Percentiles rank a stretch among this genome's conserved stretches.
phyloP scores from a whole-genome alignment of 2,113 vertebrate species.

The Tragelaphus imberbis region DNA sequence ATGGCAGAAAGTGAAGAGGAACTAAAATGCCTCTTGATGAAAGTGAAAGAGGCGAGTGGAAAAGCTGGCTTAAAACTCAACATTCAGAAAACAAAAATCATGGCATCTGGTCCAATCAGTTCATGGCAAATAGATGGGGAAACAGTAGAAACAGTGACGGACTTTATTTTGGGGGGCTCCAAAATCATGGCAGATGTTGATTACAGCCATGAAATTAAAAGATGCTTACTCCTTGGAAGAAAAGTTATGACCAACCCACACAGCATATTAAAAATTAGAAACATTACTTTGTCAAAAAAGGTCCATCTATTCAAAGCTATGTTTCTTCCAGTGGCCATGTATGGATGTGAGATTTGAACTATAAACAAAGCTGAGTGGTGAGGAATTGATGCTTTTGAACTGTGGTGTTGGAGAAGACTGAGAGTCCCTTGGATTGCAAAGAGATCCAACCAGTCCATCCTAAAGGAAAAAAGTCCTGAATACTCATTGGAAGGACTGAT shows the following conservation, averaged over 20 bases:
- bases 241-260: neutral
- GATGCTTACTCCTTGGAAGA: neutral
- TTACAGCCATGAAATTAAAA: neutral
- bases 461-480: neutral
- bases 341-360: neutral
- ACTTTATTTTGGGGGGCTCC: neutral
- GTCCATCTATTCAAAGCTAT: neutral
- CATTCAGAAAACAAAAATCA: neutral
- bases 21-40: neutral
- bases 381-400: neutral
- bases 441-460: neutral
- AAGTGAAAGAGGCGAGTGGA: neutral
- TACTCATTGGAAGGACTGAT: neutral
- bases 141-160: neutral
- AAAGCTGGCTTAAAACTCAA: neutral
- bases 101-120: neutral
- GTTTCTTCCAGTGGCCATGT: neutral
- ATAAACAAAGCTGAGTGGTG: neutral
- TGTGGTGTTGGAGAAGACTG: neutral
- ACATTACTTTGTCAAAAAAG: neutral
- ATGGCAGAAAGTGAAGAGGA: neutral
- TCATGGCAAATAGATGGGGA: neutral
- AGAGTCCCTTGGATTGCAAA: neutral
- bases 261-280: neutral
- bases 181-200: neutral